Base-by-base conservation (phyloP, 2,888 invertebrate genomes). In the Scaptomyza parva region DNA sequence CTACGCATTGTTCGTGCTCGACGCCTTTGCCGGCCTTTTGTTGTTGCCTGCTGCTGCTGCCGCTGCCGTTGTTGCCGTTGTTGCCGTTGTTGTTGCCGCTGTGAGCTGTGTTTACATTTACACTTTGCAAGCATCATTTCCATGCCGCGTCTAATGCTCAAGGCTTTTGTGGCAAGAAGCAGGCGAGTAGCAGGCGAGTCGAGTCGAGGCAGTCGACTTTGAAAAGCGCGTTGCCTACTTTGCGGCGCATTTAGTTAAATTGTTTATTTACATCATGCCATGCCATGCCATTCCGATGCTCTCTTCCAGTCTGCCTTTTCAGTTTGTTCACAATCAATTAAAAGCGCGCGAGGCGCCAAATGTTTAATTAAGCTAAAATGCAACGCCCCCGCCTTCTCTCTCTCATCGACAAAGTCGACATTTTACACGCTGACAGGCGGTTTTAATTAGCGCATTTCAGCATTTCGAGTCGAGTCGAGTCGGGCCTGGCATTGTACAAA, bases 221-320 rank as follows among this genome's bases (percentile, higher is more conserved):
- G 44, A 66, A 37, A 67, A 51, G 47, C 28, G 45, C 57, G 68
- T 69, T 84, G 84, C 86, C 86, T 82, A 86, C 88, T 87, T 84
- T 86, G 86, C 63, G 79, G 86, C 80, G 86, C 84, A 86, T 88
- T 85, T 85, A 86, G 86, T 78, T 85, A 83, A 88, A 85, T 88
- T 85, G 84, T 85, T 85, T 88, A 86, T 81, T 81, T 77, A 74
- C 68, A 60, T 48, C 76, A 35, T 17, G 14, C 8, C n/a, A 22
- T 48, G 4, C 12, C n/a, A 24, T 40, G 14, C 7, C 22, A 26
- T 20, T 33, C 30, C 14, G 60, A n/a, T n/a, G n/a, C n/a, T n/a
- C n/a, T 67, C 70, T 67, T 64, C 65, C 53, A 4, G 22, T 24
- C 22, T 24, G 22, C 28, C 9, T 28, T 73, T 87, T 79, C 80